Evolutionary conservation across 2,888 invertebrate genomes (phyloP), one percentile per base, ranked within the genome.

Genomic region (Eugnorisma glareosa): DNA sequence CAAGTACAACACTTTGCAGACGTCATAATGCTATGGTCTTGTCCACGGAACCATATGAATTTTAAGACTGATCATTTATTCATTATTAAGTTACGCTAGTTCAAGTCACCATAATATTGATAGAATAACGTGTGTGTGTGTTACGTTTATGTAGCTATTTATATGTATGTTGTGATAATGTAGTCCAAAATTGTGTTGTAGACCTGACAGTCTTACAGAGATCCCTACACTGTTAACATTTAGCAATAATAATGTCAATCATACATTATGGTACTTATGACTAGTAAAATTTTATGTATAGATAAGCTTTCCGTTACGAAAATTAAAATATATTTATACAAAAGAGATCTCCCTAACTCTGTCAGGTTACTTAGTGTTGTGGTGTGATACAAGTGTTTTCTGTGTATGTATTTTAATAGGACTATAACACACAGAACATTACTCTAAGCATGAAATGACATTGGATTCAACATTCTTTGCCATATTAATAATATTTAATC

Each of bases 21-120:
- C 89, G 28, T 78, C 80, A 92, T 91, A 93, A 92, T 91, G 92
- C 90, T 91, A 91, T 93, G 93, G 89, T 91, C 92, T 92, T 76
- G 71, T 79, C 68, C 87, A 85, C 73, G 81, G 91, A 93, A 90
- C 92, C 93, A 92, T 91, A 91, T 92, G 92, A 92, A 93, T 94
- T 94, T 95, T 94, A 96, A 96, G 96, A 96, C 96, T 96, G 96
- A 96, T 96, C 96, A 95, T 95, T 96, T 95, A 94, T 94, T 95
- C 96, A 95, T 96, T 95, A 91, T 94, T 95, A 95, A 95, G 95
- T 96, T 96, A 94, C 90, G 94, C 94, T 95, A 95, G 95, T 93
- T 95, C 91, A 92, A 94, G 92, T 94, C 95, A 95, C 94, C 93
- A 92, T 94, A 92, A 92, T 94, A 92, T 94, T 93, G 91, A 90